Conservation (phyloP, 2,113 vertebrate species). For the Ahaetulla prasina region DNA sequence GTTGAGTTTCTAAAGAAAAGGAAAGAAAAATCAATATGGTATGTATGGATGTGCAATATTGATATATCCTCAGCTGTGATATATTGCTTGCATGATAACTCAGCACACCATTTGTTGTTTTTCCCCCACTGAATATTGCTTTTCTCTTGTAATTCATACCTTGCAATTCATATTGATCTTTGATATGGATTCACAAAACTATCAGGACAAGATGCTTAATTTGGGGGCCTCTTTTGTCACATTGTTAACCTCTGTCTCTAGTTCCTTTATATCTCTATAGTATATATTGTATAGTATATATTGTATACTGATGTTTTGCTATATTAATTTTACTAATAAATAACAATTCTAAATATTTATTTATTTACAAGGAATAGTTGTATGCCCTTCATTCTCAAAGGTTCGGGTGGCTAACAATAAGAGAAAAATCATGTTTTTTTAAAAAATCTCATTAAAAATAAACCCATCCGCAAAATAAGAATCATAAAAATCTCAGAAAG, state of each 20-base stretch:
- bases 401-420: not conserved
- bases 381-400: not conserved
- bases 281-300: not conserved
- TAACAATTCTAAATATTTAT: not conserved
- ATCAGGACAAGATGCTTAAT: not conserved
- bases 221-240: not conserved
- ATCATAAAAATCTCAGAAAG: not conserved
- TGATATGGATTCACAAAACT: not conserved
- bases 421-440: not conserved
- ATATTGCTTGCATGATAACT: not conserved
- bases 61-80: conserved; percentile 5
- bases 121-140: not conserved
- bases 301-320: not conserved
- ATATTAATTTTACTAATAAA: not conserved
- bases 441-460: not conserved
- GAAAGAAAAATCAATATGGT: conserved; percentile 2
- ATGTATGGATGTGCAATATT: not conserved
- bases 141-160: conserved; percentile 5
- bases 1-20: not conserved
- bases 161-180: not conserved
- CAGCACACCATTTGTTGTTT: not conserved
- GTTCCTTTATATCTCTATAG: not conserved
- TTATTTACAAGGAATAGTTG: not conserved
- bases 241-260: not conserved
- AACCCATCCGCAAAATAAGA: not conserved